Evolutionary conservation across 2,888 invertebrate species (phyloP).

Genomic region (Lymantria monacha): DNA sequence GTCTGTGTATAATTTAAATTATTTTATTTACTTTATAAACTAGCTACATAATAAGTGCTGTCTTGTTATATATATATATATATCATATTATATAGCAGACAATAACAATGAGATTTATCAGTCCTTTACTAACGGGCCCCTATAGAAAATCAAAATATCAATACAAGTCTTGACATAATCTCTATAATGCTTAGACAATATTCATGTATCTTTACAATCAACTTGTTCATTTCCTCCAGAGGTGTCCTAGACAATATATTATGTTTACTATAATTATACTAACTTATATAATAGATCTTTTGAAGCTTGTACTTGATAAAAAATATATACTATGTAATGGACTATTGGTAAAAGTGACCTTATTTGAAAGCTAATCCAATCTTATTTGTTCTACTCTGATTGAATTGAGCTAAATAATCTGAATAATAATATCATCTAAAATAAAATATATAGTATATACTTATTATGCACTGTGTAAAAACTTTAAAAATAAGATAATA

Average conservation of each 20-base stretch:
- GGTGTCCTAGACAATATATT: constrained; percentile 44
- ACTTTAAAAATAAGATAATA: constrained; percentile 39
- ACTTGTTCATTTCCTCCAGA: constrained; percentile 54
- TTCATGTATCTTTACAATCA: constrained; percentile 25
- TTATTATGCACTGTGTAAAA: constrained; percentile 38
- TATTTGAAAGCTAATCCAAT: constrained; percentile 46
- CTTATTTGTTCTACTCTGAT: constrained; percentile 43
- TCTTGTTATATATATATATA: constrained; percentile 14
- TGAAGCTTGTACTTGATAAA: constrained; percentile 71
- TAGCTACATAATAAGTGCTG: constrained; percentile 24
- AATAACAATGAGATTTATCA: constrained; percentile 29
- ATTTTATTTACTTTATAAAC: constrained; percentile 16
- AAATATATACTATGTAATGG: constrained; percentile 39
- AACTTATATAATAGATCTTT: constrained; percentile 62
- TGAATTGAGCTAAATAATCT: constrained; percentile 35
- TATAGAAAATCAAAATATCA: constrained; percentile 15
- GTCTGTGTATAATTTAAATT: constrained; percentile 17
- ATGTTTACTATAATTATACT: constrained; percentile 50
- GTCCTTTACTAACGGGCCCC: constrained; percentile 22
- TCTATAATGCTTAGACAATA: constrained; percentile 19
- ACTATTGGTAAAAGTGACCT: constrained; percentile 39
- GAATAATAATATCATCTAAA: constrained; percentile 37
- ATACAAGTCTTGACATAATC: constrained; percentile 25
- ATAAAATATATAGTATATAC: constrained; percentile 32
- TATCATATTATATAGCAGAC: constrained; percentile 6